A percentile compares a stretch with the other conserved stretches of the same genome.
Conservation (phyloP, 2,113 vertebrate species). For the Phyllostomus discolor region DNA sequence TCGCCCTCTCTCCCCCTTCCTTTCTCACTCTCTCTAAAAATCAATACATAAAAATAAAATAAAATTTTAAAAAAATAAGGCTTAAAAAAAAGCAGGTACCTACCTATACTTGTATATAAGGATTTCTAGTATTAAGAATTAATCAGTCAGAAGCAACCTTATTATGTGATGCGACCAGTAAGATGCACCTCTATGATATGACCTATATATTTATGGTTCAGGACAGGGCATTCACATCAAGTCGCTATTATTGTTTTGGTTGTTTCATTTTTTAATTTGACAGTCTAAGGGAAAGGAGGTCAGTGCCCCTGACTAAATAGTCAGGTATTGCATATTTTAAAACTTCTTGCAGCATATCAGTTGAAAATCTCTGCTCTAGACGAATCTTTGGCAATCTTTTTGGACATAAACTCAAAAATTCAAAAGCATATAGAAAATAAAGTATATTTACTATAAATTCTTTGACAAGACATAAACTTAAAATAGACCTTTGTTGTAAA, state of each 20-base stretch:
- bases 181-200: neutral
- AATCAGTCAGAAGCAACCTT: neutral
- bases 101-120: no score
- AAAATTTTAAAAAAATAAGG: no score
- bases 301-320: neutral
- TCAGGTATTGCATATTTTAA: neutral
- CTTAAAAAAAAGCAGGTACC: no score
- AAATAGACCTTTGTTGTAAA: neutral
- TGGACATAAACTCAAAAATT: conserved; percentile 32
- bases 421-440: neutral
- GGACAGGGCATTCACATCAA: neutral
- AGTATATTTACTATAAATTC: conserved; percentile 18
- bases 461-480: neutral
- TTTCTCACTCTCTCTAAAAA: no score
- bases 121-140: neutral
- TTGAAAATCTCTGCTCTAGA: neutral
- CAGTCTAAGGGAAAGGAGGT: neutral
- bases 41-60: no score
- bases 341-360: neutral
- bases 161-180: neutral
- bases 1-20: no score
- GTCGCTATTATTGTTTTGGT: neutral
- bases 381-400: neutral
- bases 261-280: neutral
- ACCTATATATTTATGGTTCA: neutral